These are phyloP conservation scores for Artemia sinica DNA, from an alignment of 2,888 invertebrate species.

Conservation along the genomic window DNA sequence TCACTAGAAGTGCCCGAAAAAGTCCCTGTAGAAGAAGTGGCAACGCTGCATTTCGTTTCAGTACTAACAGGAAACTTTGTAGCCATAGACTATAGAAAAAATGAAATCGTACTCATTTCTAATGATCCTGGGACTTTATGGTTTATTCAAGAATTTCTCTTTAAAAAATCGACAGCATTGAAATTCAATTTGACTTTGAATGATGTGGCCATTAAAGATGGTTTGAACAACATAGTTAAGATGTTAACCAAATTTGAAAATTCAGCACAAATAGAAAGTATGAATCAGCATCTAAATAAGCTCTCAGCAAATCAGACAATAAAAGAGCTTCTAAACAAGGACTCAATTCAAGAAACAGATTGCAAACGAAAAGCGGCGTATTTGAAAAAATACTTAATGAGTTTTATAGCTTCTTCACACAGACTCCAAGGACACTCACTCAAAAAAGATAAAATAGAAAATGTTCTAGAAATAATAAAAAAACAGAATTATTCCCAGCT, in stretches of 20 bases:
- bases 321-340: not conserved
- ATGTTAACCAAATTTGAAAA: not conserved
- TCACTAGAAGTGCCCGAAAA: not conserved
- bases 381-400: too few relatives aligned
- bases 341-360: too few relatives aligned
- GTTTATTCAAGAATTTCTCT: not conserved
- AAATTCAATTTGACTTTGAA: not conserved
- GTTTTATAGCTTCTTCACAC: too few relatives aligned
- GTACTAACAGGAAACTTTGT: not conserved
- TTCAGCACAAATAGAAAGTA: not conserved
- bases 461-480: too few relatives aligned
- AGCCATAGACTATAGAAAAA: not conserved
- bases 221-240: not conserved
- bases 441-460: too few relatives aligned
- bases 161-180: not conserved
- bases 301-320: not conserved
- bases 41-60: not conserved
- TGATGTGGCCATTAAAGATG: not conserved
- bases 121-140: not conserved
- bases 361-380: too few relatives aligned
- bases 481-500: too few relatives aligned
- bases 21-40: constrained; percentile 11
- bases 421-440: too few relatives aligned
- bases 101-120: not conserved
- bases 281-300: not conserved